phyloP scores from a whole-genome alignment of 2,797 vertebrate genomes.

The Rhabdomys pumilio region DNA sequence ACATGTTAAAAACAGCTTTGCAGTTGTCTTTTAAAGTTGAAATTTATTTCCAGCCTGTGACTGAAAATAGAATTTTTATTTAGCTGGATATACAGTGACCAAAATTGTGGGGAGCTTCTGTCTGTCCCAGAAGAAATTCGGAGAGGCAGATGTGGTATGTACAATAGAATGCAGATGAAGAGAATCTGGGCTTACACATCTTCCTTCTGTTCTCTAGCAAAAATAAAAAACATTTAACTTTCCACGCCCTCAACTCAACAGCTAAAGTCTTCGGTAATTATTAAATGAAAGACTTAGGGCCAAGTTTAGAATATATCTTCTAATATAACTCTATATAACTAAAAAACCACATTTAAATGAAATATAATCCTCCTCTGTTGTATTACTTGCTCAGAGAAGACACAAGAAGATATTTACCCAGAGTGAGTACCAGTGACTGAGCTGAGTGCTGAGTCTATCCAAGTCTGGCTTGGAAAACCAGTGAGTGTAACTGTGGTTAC shows the following conservation, averaged over 20 bases:
- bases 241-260: background rate
- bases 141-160: background rate
- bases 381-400: background rate
- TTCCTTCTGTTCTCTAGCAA: background rate
- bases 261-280: background rate
- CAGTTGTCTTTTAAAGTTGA: slow-evolving; percentile 42
- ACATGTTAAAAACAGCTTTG: background rate
- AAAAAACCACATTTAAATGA: background rate
- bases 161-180: background rate
- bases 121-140: slow-evolving; percentile 33
- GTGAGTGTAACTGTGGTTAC: background rate
- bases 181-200: slow-evolving; percentile 8
- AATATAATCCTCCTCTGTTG: background rate
- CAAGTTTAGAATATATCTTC: slow-evolving; percentile 35
- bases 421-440: background rate
- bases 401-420: background rate
- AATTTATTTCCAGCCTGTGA: slow-evolving; percentile 48
- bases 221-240: background rate
- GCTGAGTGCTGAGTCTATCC: background rate
- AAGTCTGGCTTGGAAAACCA: background rate
- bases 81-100: slow-evolving; percentile 3
- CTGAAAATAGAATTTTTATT: slow-evolving; percentile 62
- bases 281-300: background rate
- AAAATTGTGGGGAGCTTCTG: slow-evolving; percentile 32
- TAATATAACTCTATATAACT: background rate